Base-by-base conservation (phyloP, 2,888 invertebrate genomes). In the Tolmerus cingulatus region DNA sequence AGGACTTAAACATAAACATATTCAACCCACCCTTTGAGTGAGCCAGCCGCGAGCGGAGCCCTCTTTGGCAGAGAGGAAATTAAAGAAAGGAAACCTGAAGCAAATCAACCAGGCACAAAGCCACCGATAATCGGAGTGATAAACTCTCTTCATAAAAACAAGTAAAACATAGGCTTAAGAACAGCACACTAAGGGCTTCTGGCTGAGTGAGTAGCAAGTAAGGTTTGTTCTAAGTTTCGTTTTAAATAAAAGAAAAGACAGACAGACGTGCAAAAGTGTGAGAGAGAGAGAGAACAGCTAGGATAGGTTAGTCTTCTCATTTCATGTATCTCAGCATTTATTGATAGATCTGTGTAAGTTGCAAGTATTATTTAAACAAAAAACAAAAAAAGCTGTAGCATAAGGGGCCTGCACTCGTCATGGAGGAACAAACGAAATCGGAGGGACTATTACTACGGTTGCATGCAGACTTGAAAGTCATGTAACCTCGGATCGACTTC, bases 1-100 rank as follows among this genome's bases (percentile, higher is more conserved):
- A 97, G 92, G 98, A 98, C 92, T 94, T 98, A 90, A 96, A 96
- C 91, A 95, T 98, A 90, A 95, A 95, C 91, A 98, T 98, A 97
- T 98, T 98, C 92, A 97, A 96, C 92, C 95, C 97, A 90, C 95
- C 94, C 90, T 96, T 96, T 91, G 96, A 96, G 93, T 96, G 93
- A 81, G 66, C n/a, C n/a, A 27, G 51, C 12, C 30, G n/a, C 12
- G 27, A 74, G 27, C 23, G 40, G 55, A 34, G 55, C 27, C 19
- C 79, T 51, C 51, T 51, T 5, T 4, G 37, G 77, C 43, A 40
- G 34, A 23, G 66, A 55, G 19, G 19, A 77, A 37, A 8, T 40
- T 40, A 78, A 43, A 55, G 30, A 23, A 19, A 81, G 12, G 55
- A 81, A 55, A 27, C 51, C 51, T 51, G 27, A 76, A 37, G 34